Base-by-base conservation (phyloP, 2,113 vertebrate genomes). In the Saccopteryx bilineata region DNA sequence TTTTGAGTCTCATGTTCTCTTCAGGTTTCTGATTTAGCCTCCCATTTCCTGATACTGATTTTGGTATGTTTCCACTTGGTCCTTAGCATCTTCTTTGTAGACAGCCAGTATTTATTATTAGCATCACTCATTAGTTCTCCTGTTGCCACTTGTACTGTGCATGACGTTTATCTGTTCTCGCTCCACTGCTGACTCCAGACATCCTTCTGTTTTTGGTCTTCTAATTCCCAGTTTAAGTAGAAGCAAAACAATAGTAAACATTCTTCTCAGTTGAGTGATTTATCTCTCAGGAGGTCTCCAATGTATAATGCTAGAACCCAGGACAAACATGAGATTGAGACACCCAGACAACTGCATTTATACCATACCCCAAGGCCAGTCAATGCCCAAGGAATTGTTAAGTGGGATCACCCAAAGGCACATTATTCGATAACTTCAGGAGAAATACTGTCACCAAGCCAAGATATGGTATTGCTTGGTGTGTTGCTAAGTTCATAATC, bases 191-290 rank as follows among this genome's bases (percentile, higher is more conserved):
- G 46, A 96, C 28, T 85, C 71, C 56, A 95, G 76, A 80, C 46
- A 85, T 85, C 33, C 89, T 66, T 60, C 68, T 82, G 21, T 54
- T 56, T 68, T 68, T 14, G 31, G 69, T 84, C 33, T 81, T 91
- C 33, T 71, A 93, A 86, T 91, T 94, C 79, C 86, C 83, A 94
- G 89, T 86, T 58, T 66, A 48, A 83, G 61, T 89, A 91, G 46
- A 95, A 85, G 79, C 61, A 88, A 96, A 97, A 79, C 50, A 95
- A 88, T 11, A 95, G 21, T 65, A 88, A 95, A 92, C n/a, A 23
- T 63, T 94, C 33, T 87, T 90, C 78, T 89, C 58, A 63, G 80
- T 68, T 86, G 87, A 93, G 13, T 66, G 68, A 95, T 75, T 96
- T 85, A 28, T 93, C 63, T 91, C 79, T 96, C 65, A 80, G 63